Evolutionary conservation across 2,888 invertebrate species (phyloP).

Genomic region (Nowickia ferox): DNA sequence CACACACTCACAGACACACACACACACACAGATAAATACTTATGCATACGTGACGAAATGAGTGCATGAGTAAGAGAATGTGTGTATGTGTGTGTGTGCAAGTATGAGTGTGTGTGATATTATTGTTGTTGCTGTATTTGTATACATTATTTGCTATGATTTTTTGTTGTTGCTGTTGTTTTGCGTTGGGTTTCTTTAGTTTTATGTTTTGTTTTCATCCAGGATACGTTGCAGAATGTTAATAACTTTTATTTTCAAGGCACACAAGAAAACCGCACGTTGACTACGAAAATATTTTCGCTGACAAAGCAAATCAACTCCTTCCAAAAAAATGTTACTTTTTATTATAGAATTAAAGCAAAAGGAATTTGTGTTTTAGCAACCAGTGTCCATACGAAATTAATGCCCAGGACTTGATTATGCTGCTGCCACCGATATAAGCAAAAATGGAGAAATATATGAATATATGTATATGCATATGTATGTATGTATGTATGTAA

Average conservation of each 20-base stretch:
- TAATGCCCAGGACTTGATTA: conserved; percentile 42
- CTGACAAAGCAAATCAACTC: conserved; percentile 63
- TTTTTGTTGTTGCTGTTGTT: conserved; percentile 1
- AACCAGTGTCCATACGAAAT: conserved; percentile 46
- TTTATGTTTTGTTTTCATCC: conserved; percentile 51
- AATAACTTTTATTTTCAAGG: conserved; percentile 69
- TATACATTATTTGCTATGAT: conserved; percentile 15
- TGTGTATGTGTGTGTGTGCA: conserved; percentile 1
- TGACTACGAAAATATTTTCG: conserved; percentile 55
- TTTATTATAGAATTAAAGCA: neutral
- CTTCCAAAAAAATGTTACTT: neutral
- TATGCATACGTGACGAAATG: neutral
- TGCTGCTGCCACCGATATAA: conserved; percentile 6
- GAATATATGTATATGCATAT: too few species aligned
- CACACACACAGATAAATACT: neutral
- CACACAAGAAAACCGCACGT: conserved; percentile 61
- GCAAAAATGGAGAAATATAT: neutral
- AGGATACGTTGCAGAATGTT: conserved; percentile 72
- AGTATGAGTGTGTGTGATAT: conserved; percentile 1
- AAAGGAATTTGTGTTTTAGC: conserved; percentile 2
- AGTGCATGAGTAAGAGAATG: neutral
- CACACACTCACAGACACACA: neutral
- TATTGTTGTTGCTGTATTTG: conserved; percentile 41
- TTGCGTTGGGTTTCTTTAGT: neutral
- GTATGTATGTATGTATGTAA: too few species aligned